A percentile compares a stretch with the other conserved stretches of the same genome.
Evolutionary conservation across 2,797 vertebrate genomes (phyloP).

Genomic region (Onychomys leucogaster): DNA sequence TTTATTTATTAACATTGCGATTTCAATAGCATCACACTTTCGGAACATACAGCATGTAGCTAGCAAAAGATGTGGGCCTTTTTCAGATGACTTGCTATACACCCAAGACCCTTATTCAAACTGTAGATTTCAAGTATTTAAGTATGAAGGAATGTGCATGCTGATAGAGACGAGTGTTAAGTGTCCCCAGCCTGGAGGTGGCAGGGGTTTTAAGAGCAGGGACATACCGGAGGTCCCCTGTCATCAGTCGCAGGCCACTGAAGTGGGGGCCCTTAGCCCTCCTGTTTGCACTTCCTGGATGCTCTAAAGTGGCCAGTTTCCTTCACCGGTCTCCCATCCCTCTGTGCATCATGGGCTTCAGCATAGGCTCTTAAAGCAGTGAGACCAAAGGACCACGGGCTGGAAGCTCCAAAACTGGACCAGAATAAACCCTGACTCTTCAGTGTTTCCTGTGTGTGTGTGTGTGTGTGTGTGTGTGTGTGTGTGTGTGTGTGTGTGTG

Average conservation of each 20-base stretch:
- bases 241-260: not conserved
- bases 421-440: not conserved
- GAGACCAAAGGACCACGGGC: not conserved
- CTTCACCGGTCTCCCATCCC: not conserved
- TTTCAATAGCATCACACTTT: not conserved
- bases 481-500: not conserved
- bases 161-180: not conserved
- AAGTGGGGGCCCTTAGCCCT: not conserved
- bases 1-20: conserved; percentile 49
- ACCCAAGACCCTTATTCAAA: not conserved
- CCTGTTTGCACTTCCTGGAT: not conserved
- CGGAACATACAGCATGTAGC: not conserved
- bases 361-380: not conserved
- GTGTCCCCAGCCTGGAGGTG: not conserved
- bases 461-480: not conserved
- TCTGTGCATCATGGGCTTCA: not conserved
- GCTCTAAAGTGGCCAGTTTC: not conserved
- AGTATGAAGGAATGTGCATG: not conserved
- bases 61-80: not conserved
- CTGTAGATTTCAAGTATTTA: not conserved
- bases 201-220: not conserved
- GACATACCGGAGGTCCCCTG: not conserved
- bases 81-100: not conserved
- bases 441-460: not conserved
- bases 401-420: not conserved